Base-by-base conservation (phyloP, 2,888 invertebrate species). In the Ophraella communa region DNA sequence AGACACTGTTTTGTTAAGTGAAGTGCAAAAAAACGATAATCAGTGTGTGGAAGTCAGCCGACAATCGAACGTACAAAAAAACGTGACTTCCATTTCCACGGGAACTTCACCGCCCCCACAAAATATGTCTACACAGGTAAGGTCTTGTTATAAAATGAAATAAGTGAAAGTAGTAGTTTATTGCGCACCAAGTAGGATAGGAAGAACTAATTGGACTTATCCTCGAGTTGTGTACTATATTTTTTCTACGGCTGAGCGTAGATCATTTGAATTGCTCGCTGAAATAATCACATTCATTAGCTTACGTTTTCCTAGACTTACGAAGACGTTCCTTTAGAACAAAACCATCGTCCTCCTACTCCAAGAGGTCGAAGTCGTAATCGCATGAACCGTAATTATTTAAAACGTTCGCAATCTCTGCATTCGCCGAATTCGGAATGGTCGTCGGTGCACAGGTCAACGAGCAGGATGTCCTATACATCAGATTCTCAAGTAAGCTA, bases 71-170 rank as follows among this genome's bases (percentile, higher is more conserved):
- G 23, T 33, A 45, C 62, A 60, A 23, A 73, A 56, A 49, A 72
- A 65, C 59, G 68, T 72, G 62, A 65, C 67, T 59, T 78, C 82
- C 27, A 82, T 84, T 45, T 91, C 91, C 63, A 92, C 90, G 53
- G 93, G 91, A 64, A 94, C 94, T 30, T 94, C 93, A 30, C 94
- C 94, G 45, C 92, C 93, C 30, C 94, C 94, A 2, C 94, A 94
- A 81, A 92, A 85, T 78, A 93, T 92, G 76, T 92, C 94, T 23
- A 95, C 94, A 21, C 94, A 95, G 81, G 86, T 86, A 76, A 62
- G 56, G 11, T 23, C n/a, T 35, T 21, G 3, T 47, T 33, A n/a
- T n/a, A n/a, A n/a, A n/a, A n/a, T n/a, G n/a, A n/a, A n/a, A n/a
- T n/a, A n/a, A n/a, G n/a, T n/a, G n/a, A n/a, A n/a, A n/a, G n/a